Evolutionary conservation across 2,888 invertebrate species (phyloP).

Genomic region (Drosophila mayaguana): DNA sequence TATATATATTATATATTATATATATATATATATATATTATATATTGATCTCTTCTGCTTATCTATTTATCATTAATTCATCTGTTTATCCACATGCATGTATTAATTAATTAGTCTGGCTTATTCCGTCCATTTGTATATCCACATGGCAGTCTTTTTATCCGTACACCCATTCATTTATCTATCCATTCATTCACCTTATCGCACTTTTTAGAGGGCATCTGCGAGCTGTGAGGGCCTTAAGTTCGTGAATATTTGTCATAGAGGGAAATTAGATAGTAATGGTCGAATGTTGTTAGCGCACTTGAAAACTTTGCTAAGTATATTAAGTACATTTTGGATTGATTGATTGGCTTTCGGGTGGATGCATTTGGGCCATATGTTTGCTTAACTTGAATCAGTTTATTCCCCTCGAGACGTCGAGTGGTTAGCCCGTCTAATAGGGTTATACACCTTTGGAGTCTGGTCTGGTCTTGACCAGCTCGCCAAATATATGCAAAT

Average conservation of each 20-base stretch:
- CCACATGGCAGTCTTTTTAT: not conserved
- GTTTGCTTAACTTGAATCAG: conserved; percentile 4
- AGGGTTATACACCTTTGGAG: conserved; percentile 35
- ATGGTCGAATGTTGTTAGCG: not conserved
- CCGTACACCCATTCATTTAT: not conserved
- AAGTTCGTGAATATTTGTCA: not conserved
- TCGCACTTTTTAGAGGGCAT: not conserved
- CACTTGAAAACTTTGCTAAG: not conserved
- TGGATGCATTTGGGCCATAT: conserved; percentile 13
- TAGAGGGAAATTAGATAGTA: conserved; percentile 4
- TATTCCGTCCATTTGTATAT: not conserved
- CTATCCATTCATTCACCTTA: not conserved
- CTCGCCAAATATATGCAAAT: conserved; percentile 68
- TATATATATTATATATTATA: no score
- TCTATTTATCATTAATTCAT: not conserved
- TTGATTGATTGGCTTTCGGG: conserved; percentile 11
- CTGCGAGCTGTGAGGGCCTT: not conserved
- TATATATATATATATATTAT: no score
- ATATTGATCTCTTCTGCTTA: not conserved
- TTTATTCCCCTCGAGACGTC: conserved; percentile 13
- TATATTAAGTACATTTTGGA: conserved; percentile 4
- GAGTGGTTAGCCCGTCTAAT: conserved; percentile 13
- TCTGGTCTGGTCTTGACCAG: conserved; percentile 35
- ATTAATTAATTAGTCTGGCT: not conserved
- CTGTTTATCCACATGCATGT: not conserved